phyloP scores from a whole-genome alignment of 2,888 invertebrate genomes.

The Lochmaea crataegi region DNA sequence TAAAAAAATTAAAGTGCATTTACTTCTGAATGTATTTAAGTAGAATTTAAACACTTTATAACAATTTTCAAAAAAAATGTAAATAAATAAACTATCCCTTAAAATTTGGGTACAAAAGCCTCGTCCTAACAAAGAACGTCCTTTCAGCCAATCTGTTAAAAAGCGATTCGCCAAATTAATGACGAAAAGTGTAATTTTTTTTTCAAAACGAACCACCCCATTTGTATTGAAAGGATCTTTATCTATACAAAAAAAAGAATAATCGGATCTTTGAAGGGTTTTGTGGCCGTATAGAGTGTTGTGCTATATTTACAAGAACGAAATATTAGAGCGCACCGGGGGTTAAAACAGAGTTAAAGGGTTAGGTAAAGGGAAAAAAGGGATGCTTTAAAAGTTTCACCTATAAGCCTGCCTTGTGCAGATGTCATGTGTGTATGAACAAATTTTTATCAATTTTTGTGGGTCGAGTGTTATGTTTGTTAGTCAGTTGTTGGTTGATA shows the following conservation, averaged over 20 bases:
- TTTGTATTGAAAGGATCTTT: constrained; percentile 57
- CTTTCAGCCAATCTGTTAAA: constrained; percentile 7
- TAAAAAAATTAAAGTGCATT: too few relatives aligned
- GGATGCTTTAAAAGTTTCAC: constrained; percentile 43
- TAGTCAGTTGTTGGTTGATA: constrained; percentile 21
- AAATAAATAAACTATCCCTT: neutral
- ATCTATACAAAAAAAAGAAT: constrained; percentile 62
- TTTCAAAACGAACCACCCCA: constrained; percentile 63
- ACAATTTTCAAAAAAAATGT: too few relatives aligned
- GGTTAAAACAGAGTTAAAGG: constrained; percentile 45
- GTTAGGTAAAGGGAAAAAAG: constrained; percentile 38
- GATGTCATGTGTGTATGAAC: constrained; percentile 53
- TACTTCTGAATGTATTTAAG: too few relatives aligned
- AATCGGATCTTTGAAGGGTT: constrained; percentile 65
- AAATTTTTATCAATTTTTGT: constrained; percentile 41
- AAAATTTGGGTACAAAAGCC: neutral
- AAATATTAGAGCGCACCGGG: constrained; percentile 42
- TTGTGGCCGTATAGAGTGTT: constrained; percentile 65
- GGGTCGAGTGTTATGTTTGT: constrained; percentile 26
- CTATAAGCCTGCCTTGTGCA: constrained; percentile 53
- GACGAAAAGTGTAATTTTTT: constrained; percentile 56
- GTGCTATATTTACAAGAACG: constrained; percentile 59
- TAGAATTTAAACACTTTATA: too few relatives aligned
- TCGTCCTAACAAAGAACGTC: neutral
- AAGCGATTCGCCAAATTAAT: constrained; percentile 21